Percentiles rank a stretch among this genome's conserved stretches.
Evolutionary conservation across 2,888 invertebrate species (phyloP).

Genomic region (Gastracanthus pulcherrimus): DNA sequence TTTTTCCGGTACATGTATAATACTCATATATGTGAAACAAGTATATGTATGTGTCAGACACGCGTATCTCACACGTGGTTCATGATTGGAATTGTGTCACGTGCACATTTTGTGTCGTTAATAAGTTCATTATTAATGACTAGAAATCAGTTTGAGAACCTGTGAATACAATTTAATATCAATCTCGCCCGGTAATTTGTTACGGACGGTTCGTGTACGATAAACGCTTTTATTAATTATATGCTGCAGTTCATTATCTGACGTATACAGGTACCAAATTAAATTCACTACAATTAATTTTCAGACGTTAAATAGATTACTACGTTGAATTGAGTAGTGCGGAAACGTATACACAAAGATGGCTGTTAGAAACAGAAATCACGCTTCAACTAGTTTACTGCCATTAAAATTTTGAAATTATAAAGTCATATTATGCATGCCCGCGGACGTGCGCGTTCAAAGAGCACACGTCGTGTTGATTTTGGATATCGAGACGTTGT

Average conservation of each 20-base stretch:
- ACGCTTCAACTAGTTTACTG: background rate
- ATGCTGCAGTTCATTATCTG: background rate
- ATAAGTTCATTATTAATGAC: background rate
- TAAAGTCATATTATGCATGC: background rate
- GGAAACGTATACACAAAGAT: background rate
- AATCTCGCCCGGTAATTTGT: background rate
- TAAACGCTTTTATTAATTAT: background rate
- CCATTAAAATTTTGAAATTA: background rate
- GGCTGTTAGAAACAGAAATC: background rate
- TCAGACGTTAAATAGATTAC: background rate
- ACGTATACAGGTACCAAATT: background rate
- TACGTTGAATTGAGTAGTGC: background rate
- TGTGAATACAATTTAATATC: background rate
- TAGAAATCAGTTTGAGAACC: background rate
- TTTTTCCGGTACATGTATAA: background rate
- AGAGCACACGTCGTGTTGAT: no score
- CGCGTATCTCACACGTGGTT: background rate
- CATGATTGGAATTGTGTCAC: no score
- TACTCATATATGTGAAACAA: background rate
- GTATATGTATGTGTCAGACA: background rate
- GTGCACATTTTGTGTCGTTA: background rate
- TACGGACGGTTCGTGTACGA: background rate
- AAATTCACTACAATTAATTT: background rate
- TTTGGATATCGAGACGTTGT: no score
- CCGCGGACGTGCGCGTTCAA: no score